These are phyloP conservation scores for Tanypteryx hageni DNA, from an alignment of 2,888 invertebrate genomes.

Conservation along the genomic window DNA sequence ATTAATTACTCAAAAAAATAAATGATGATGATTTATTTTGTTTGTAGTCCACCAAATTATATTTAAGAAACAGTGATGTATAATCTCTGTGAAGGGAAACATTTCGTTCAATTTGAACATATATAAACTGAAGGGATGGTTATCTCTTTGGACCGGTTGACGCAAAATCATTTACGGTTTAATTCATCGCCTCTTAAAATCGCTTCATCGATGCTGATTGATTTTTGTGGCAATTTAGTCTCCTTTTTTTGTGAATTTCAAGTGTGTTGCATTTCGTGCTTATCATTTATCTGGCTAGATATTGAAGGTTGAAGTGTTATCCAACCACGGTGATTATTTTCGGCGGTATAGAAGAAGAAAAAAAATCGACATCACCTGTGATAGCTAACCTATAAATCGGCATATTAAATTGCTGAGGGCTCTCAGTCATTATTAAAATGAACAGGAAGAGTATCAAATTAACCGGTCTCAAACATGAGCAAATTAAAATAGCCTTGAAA, in stretches of 20 bases:
- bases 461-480: too few species aligned
- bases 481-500: too few species aligned
- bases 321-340: neutral
- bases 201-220: neutral
- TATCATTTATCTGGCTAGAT: neutral
- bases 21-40: too few species aligned
- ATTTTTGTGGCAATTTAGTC: neutral
- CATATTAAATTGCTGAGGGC: too few species aligned
- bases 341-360: neutral
- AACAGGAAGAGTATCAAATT: too few species aligned
- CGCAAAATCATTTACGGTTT: neutral
- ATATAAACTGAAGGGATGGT: neutral
- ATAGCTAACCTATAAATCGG: too few species aligned
- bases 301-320: neutral
- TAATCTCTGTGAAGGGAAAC: too few species aligned
- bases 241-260: neutral
- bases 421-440: too few species aligned
- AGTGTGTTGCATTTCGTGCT: neutral
- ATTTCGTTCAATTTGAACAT: neutral
- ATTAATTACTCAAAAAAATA: too few species aligned
- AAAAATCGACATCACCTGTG: too few species aligned
- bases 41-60: too few species aligned
- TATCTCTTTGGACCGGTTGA: neutral
- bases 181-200: neutral
- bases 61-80: too few species aligned